Base-by-base conservation (phyloP, 2,888 invertebrate genomes). In the Amblyjoppa fuscipennis region DNA sequence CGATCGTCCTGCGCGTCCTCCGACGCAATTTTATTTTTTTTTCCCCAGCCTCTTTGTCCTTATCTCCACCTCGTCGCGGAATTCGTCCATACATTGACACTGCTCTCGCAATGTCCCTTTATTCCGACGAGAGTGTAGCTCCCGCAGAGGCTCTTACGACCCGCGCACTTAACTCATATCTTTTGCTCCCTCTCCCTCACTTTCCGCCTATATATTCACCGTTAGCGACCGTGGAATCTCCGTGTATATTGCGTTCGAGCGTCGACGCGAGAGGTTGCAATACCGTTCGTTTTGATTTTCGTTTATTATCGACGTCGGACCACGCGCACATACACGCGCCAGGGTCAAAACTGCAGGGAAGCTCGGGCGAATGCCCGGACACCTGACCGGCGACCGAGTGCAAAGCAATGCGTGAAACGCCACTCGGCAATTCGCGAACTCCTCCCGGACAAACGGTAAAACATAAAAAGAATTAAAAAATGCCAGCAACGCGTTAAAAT, bases 261-360 rank as follows among this genome's bases (percentile, higher is more conserved):
- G 51, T 87, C 75, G 70, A 83, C 83, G 77, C 81, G 81, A 81
- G 73, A 82, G 82, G 85, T 83, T 83, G 85, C 77, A 85, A 83
- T 85, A 79, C 83, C 82, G 83, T 83, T 87, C 82, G 71, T 84
- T 87, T 84, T 86, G 84, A 84, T 84, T 86, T 84, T 86, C 86
- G 82, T 81, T 84, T 81, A 80, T 84, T 79, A 79, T 81, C 81
- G 79, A 61, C 68, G 25, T n/a, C 28, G 16, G 45, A 49, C 45
- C 45, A 16, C 45, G 13, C 38, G 73, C 56, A 16, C 53, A 73
- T 49, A 51, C 0, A 73, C 53, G n/a, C n/a, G n/a, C 53, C 53
- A 20, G 53, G 53, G 53, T n/a, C 53, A 56, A 56, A 56, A 64
- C 49, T 34, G 53, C 68, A 41, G 34, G 6, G 1, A 16, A 20